Percentiles rank a stretch among this genome's conserved stretches.
These are phyloP conservation scores for Gerris lacustris DNA, from an alignment of 2,888 invertebrate species.

Conservation along the genomic window DNA sequence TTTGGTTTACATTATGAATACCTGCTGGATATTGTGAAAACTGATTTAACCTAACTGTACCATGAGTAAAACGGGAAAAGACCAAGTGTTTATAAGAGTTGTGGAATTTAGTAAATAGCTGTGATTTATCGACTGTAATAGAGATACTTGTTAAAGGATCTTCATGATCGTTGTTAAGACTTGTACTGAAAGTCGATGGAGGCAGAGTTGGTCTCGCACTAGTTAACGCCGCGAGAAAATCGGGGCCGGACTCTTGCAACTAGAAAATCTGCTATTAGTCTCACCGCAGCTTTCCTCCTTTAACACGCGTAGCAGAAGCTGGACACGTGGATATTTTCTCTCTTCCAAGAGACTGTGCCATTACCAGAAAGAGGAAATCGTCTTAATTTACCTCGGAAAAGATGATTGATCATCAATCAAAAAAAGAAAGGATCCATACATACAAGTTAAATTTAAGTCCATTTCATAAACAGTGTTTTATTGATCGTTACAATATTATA, in stretches of 20 bases:
- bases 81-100: not conserved
- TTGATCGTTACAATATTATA: too few species aligned
- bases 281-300: slow-evolving; percentile 1
- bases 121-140: not conserved
- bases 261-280: slow-evolving; percentile 5
- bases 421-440: too few species aligned
- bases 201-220: not conserved
- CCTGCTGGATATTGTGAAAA: too few species aligned
- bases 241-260: not conserved
- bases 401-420: too few species aligned
- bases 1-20: too few species aligned
- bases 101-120: not conserved
- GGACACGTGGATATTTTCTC: too few species aligned
- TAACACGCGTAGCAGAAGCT: not conserved
- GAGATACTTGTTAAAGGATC: not conserved
- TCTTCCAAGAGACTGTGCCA: too few species aligned
- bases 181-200: not conserved
- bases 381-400: too few species aligned
- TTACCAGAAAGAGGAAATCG: too few species aligned
- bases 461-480: too few species aligned
- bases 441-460: too few species aligned
- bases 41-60: too few species aligned
- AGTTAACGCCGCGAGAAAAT: not conserved
- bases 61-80: not conserved
- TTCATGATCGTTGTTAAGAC: not conserved